Conservation (phyloP, 2,113 vertebrate genomes). For the Alectura lathami region DNA sequence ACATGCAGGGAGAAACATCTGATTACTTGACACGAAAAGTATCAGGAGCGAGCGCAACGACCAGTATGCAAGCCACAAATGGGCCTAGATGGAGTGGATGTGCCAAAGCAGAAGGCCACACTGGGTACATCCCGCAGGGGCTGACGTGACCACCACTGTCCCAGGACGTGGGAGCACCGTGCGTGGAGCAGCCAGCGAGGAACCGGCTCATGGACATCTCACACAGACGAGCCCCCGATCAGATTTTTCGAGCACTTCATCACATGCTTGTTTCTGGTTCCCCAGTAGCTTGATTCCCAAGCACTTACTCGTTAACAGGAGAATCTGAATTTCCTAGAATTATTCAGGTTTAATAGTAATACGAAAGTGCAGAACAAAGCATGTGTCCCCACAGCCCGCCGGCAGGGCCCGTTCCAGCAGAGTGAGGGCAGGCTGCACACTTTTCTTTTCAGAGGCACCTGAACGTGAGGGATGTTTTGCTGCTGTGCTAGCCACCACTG, state of each 20-base stretch:
- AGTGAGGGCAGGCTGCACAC: not conserved
- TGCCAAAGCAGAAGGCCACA: not conserved
- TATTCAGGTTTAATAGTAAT: too few species aligned
- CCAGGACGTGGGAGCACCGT: not conserved
- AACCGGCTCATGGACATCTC: not conserved
- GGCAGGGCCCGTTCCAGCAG: not conserved
- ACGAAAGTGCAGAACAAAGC: not conserved
- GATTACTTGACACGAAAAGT: not conserved
- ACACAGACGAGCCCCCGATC: not conserved
- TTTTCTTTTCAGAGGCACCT: not conserved
- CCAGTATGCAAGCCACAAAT: not conserved
- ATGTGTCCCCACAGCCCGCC: not conserved
- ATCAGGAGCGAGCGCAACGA: not conserved
- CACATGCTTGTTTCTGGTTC: not conserved
- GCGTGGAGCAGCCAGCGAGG: not conserved
- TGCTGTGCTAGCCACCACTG: not conserved
- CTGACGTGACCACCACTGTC: not conserved
- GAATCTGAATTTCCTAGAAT: not conserved
- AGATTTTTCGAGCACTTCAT: not conserved
- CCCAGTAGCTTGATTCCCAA: not conserved
- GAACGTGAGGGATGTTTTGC: not conserved
- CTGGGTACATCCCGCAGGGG: rapidly evolving
- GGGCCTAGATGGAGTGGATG: not conserved
- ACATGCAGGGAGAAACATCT: not conserved
- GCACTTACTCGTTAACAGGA: not conserved